Conservation (phyloP, 2,113 vertebrate genomes). For the Jacana jacana region DNA sequence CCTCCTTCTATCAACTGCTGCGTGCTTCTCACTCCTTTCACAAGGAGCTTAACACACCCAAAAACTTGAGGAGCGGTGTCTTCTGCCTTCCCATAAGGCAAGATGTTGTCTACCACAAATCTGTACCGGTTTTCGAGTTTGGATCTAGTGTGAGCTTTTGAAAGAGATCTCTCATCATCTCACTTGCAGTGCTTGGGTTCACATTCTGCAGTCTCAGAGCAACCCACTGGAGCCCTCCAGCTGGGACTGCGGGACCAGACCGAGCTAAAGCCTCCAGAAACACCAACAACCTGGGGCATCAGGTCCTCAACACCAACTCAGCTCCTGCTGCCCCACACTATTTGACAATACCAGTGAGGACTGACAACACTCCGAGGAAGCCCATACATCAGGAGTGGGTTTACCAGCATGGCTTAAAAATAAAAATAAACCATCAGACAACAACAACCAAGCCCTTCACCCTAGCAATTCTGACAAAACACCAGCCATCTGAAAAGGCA, state of each 20-base stretch:
- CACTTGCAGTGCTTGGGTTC: fast-evolving
- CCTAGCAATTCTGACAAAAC: neutral
- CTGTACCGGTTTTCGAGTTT: neutral
- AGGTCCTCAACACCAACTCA: neutral
- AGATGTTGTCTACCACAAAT: too few species aligned
- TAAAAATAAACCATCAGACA: neutral
- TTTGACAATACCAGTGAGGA: neutral
- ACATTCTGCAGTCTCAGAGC: neutral
- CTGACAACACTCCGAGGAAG: neutral
- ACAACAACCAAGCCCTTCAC: neutral
- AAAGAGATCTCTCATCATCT: neutral
- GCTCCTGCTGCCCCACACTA: neutral
- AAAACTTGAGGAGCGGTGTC: neutral
- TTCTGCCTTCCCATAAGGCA: neutral
- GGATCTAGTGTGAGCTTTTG: neutral
- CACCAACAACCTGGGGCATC: fast-evolving
- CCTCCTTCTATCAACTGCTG: neutral
- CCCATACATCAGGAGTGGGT: fast-evolving
- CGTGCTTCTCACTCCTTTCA: neutral
- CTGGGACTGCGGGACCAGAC: fast-evolving
- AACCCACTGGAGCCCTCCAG: neutral
- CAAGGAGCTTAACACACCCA: neutral
- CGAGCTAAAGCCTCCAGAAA: neutral
- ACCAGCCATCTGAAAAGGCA: neutral
- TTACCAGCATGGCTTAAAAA: neutral